A percentile compares a stretch with the other conserved stretches of the same genome.
These are phyloP conservation scores for Spialia ferax DNA, from an alignment of 2,888 invertebrate species.

Conservation along the genomic window DNA sequence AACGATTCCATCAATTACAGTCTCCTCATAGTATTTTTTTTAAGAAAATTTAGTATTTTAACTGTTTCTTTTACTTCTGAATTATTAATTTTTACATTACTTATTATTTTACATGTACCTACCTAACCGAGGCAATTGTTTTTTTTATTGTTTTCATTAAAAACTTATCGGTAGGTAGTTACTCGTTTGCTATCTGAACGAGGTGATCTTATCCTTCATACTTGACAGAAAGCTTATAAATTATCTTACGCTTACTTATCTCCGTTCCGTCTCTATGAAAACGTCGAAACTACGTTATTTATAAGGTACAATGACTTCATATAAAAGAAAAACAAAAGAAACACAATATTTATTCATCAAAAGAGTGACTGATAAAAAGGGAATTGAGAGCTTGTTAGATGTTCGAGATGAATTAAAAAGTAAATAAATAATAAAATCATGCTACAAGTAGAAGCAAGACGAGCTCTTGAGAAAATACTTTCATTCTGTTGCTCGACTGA, in stretches of 20 bases:
- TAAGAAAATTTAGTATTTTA: too few relatives aligned
- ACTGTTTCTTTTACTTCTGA: too few relatives aligned
- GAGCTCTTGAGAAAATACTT: constrained; percentile 27
- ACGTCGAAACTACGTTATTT: neutral
- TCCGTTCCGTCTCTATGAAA: too few relatives aligned
- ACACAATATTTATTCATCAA: neutral
- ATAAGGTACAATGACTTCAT: neutral
- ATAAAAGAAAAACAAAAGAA: neutral
- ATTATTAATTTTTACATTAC: too few relatives aligned
- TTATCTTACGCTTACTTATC: too few relatives aligned
- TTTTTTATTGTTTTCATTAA: neutral
- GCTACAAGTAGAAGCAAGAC: constrained; percentile 19
- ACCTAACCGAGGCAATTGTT: too few relatives aligned
- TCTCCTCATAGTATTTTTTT: too few relatives aligned
- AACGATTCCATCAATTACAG: neutral
- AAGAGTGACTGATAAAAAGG: neutral
- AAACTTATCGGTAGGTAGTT: neutral
- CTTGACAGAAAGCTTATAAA: too few relatives aligned
- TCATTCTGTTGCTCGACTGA: constrained; percentile 30
- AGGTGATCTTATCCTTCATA: too few relatives aligned
- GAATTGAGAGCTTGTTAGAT: neutral
- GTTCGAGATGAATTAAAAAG: constrained; percentile 7
- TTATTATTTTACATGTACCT: too few relatives aligned
- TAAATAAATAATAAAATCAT: neutral
- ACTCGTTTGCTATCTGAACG: too few relatives aligned